phyloP scores from a whole-genome alignment of 2,888 invertebrate species.

The Germaria angustata region DNA sequence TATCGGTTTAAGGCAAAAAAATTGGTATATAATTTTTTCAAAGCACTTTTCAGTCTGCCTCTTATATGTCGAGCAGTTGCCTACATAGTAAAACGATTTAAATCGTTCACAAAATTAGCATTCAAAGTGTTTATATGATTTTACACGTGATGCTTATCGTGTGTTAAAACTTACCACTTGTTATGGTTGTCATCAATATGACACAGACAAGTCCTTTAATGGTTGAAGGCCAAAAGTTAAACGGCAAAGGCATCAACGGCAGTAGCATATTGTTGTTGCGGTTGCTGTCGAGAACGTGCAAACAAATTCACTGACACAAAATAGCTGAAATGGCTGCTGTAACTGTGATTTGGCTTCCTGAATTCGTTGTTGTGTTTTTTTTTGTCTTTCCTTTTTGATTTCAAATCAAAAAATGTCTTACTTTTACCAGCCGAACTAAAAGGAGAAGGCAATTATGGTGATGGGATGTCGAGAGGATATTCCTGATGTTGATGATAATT shows the following conservation, averaged over 20 bases:
- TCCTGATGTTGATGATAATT: constrained; percentile 36
- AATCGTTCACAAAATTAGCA: constrained; percentile 19
- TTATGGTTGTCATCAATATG: constrained; percentile 58
- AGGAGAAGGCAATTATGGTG: constrained; percentile 37
- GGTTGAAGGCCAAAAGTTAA: constrained; percentile 53
- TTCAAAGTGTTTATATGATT: background rate
- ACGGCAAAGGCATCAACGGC: constrained; percentile 47
- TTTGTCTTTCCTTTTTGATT: background rate
- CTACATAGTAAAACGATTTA: background rate
- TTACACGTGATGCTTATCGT: background rate
- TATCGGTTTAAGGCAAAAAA: too few relatives aligned
- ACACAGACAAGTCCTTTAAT: constrained; percentile 50
- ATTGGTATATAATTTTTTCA: too few relatives aligned
- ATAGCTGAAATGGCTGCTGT: constrained; percentile 26
- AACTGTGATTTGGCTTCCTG: constrained; percentile 9
- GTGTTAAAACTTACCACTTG: constrained; percentile 51
- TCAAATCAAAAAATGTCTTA: background rate
- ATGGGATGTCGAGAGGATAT: constrained; percentile 18
- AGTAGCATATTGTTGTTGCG: constrained; percentile 45
- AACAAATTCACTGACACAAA: constrained; percentile 34
- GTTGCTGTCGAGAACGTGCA: background rate
- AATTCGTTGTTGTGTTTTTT: background rate
- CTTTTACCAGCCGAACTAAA: constrained; percentile 7
- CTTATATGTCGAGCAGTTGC: background rate
- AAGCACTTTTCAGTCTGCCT: background rate